Conservation (phyloP, 2,113 vertebrate genomes). For the Atherinomorus stipes region DNA sequence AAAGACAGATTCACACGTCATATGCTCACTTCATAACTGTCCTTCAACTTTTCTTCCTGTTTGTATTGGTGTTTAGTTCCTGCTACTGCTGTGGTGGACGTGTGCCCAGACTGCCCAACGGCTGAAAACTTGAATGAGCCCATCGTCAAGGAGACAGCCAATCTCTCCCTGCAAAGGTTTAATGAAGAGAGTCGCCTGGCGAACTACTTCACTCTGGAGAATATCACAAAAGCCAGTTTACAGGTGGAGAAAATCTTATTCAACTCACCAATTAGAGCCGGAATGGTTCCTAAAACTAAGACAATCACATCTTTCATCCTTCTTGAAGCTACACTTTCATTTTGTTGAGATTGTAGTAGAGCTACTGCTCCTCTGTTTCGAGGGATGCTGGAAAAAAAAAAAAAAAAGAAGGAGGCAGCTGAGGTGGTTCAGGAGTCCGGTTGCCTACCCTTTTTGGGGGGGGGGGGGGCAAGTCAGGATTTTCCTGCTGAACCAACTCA, state of each 20-base stretch:
- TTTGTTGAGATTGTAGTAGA: too few species aligned
- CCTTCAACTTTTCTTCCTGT: conserved; percentile 10
- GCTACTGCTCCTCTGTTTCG: too few species aligned
- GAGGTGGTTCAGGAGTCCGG: too few species aligned
- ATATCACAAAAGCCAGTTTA: conserved; percentile 64
- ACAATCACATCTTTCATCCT: too few species aligned
- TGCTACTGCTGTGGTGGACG: conserved; percentile 13
- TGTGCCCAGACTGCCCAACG: conserved; percentile 68
- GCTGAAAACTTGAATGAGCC: conserved; percentile 50
- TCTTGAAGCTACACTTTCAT: too few species aligned
- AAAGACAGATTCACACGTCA: too few species aligned
- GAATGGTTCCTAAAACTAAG: not conserved
- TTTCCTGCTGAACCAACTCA: too few species aligned
- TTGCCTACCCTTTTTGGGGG: too few species aligned
- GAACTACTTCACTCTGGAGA: conserved; percentile 66
- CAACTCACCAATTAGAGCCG: not conserved
- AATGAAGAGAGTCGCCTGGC: conserved; percentile 59
- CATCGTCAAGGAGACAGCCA: conserved; percentile 58
- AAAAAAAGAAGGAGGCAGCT: too few species aligned
- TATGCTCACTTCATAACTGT: not conserved
- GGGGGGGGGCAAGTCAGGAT: too few species aligned
- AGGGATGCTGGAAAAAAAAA: too few species aligned
- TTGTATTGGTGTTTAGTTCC: conserved; percentile 49
- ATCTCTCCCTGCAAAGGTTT: conserved; percentile 68
- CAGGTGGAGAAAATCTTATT: conserved; percentile 44